These are phyloP conservation scores for Stigmatopora argus DNA, from an alignment of 2,113 vertebrate genomes.

Conservation along the genomic window DNA sequence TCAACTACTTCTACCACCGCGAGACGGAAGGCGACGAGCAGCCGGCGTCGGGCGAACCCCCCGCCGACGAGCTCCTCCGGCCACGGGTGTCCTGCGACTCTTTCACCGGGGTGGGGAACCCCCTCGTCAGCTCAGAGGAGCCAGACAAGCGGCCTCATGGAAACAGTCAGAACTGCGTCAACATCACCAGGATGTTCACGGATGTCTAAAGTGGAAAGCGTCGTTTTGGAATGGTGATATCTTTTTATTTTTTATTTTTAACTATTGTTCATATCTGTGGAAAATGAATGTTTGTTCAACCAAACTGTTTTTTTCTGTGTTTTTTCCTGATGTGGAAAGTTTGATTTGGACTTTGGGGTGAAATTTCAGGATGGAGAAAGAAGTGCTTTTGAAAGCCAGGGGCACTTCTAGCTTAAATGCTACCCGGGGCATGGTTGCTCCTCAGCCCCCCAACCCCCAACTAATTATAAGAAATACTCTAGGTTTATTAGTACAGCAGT, in stretches of 20 bases:
- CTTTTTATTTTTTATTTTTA: slow-evolving; percentile 28
- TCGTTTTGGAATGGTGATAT: slow-evolving; percentile 12
- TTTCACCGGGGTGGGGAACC: slow-evolving; percentile 87
- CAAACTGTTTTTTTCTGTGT: neutral
- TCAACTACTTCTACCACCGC: slow-evolving; percentile 98
- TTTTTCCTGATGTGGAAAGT: neutral
- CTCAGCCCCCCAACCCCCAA: too few species aligned
- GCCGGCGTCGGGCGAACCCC: slow-evolving; percentile 78
- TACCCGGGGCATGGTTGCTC: too few species aligned
- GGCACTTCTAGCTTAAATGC: neutral
- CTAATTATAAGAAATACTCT: too few species aligned
- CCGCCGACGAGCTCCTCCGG: slow-evolving; percentile 71
- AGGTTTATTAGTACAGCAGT: too few species aligned
- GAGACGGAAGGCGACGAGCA: slow-evolving; percentile 95
- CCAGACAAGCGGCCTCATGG: slow-evolving; percentile 83
- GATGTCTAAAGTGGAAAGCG: slow-evolving; percentile 79
- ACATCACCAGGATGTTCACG: slow-evolving; percentile 94
- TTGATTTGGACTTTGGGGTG: neutral
- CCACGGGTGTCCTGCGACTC: slow-evolving; percentile 84
- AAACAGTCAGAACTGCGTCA: slow-evolving; percentile 90
- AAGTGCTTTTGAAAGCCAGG: neutral
- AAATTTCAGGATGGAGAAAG: neutral
- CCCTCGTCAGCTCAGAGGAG: slow-evolving; percentile 85
- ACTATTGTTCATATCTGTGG: slow-evolving; percentile 50
- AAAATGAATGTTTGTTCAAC: slow-evolving; percentile 29